A percentile compares a stretch with the other conserved stretches of the same genome.
These are phyloP conservation scores for Camelus dromedarius DNA, from an alignment of 2,113 vertebrate species.

Conservation along the genomic window DNA sequence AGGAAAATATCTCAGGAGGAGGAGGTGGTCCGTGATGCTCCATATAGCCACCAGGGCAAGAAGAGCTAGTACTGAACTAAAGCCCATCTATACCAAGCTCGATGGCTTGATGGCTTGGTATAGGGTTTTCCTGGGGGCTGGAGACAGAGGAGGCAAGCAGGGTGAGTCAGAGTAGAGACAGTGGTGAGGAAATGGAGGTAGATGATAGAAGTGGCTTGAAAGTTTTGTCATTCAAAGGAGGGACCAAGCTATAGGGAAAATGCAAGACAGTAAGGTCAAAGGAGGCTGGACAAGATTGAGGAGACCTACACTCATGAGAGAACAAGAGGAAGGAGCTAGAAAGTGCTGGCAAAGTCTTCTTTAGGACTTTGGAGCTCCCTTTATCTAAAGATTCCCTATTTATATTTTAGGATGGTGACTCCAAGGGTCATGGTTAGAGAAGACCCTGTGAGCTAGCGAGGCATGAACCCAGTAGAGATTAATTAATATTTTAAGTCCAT, in stretches of 20 bases:
- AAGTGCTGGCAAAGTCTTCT: not conserved
- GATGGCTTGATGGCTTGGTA: not conserved
- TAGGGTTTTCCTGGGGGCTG: not conserved
- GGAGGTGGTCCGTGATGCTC: not conserved
- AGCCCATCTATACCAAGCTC: rapidly evolving
- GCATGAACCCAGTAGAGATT: not conserved
- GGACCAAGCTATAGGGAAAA: not conserved
- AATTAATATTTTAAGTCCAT: not conserved
- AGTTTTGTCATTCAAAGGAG: not conserved
- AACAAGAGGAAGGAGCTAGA: not conserved
- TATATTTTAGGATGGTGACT: not conserved
- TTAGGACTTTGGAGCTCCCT: not conserved
- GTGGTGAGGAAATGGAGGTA: not conserved
- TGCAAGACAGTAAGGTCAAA: not conserved
- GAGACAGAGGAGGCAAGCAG: not conserved
- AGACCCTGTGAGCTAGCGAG: not conserved
- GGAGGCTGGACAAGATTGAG: not conserved
- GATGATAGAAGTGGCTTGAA: not conserved
- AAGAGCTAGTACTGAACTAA: not conserved
- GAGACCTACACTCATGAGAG: not conserved
- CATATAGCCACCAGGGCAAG: not conserved
- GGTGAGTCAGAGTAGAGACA: not conserved
- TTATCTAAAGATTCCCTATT: not conserved
- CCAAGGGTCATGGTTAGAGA: not conserved
- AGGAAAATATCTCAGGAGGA: not conserved